phyloP scores from a whole-genome alignment of 2,113 vertebrate genomes.

The Megalops atlanticus region DNA sequence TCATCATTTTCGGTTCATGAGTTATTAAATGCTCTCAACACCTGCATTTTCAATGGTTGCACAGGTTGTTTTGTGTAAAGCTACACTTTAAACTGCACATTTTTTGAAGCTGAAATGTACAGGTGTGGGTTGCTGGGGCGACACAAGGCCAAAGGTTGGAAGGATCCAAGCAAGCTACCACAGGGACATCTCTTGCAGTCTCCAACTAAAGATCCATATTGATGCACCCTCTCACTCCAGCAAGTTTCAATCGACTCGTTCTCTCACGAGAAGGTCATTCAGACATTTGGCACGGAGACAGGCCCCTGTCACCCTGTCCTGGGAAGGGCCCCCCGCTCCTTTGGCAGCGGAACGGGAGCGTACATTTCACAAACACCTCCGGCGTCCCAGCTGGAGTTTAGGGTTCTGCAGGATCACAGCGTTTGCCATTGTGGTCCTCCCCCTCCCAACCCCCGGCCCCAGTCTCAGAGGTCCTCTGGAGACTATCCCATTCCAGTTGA shows the following conservation, averaged over 20 bases:
- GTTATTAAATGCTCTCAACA: no score
- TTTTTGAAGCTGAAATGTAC: background rate
- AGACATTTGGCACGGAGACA: background rate
- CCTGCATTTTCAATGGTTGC: no score
- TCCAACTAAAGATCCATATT: background rate
- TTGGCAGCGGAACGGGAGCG: constrained; percentile 13
- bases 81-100: background rate
- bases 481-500: constrained; percentile 66
- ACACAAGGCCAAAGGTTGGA: background rate
- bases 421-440: constrained; percentile 53
- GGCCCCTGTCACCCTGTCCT: no score
- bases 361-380: constrained; percentile 32
- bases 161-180: no score
- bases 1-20: no score
- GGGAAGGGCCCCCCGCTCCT: background rate
- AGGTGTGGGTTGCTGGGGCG: background rate
- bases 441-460: constrained; percentile 39
- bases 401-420: constrained; percentile 60
- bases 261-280: background rate
- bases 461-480: constrained; percentile 53
- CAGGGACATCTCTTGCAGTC: background rate
- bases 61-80: background rate
- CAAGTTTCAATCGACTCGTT: background rate
- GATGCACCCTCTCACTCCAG: background rate
- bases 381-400: constrained; percentile 60